Evolutionary conservation across 2,797 vertebrate genomes (phyloP).

Genomic region (Enteromius trimaculatus): DNA sequence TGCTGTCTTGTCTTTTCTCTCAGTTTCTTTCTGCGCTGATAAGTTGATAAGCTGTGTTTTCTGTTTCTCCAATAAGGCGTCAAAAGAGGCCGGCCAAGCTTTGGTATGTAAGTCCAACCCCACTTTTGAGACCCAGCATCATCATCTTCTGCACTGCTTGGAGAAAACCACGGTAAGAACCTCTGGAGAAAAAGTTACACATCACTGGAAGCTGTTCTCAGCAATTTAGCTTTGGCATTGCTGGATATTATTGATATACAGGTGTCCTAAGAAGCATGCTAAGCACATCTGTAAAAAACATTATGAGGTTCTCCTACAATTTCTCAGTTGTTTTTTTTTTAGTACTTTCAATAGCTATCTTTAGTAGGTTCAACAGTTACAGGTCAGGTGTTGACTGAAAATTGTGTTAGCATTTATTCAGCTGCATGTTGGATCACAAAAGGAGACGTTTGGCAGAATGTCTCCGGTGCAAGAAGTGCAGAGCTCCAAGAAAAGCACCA

Average conservation of each 20-base stretch:
- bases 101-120: slow-evolving; percentile 87
- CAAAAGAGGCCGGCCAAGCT: slow-evolving; percentile 86
- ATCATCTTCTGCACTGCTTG: slow-evolving; percentile 94
- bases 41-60: slow-evolving; percentile 52
- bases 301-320: neutral
- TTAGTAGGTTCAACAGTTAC: neutral
- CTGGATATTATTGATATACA: slow-evolving; percentile 6
- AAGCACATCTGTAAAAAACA: slow-evolving; percentile 34
- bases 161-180: slow-evolving; percentile 95
- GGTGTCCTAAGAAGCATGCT: neutral
- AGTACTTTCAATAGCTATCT: neutral
- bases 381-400: neutral
- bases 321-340: slow-evolving; percentile 10
- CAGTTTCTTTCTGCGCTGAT: slow-evolving; percentile 46
- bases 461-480: neutral
- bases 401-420: neutral
- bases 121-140: slow-evolving; percentile 88
- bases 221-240: neutral
- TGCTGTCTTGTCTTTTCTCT: slow-evolving; percentile 53
- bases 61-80: slow-evolving; percentile 82
- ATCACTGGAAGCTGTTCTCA: slow-evolving; percentile 23
- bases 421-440: slow-evolving; percentile 13
- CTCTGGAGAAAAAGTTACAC: slow-evolving; percentile 14
- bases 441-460: slow-evolving; percentile 11
- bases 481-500: slow-evolving; percentile 12